Conservation (phyloP, 2,113 vertebrate genomes). For the Spermophilus dauricus region DNA sequence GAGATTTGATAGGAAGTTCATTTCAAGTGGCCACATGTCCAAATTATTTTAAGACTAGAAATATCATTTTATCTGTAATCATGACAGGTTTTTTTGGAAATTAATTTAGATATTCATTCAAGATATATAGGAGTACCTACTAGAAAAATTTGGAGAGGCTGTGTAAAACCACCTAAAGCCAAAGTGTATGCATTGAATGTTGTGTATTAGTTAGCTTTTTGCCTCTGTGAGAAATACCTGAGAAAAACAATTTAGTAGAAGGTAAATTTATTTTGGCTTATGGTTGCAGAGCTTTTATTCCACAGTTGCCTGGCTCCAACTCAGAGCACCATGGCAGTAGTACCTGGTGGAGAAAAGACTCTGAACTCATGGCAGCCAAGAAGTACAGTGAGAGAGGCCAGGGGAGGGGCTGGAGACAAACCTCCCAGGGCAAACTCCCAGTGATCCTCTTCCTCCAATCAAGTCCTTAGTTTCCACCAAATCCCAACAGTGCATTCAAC, state of each 20-base stretch:
- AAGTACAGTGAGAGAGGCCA: not conserved
- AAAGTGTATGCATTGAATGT: not conserved
- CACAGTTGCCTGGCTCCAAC: not conserved
- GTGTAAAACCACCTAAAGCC: not conserved
- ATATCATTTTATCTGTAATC: not conserved
- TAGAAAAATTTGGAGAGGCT: not conserved
- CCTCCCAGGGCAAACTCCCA: not conserved
- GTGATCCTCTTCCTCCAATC: not conserved
- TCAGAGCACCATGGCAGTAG: not conserved
- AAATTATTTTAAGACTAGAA: conserved; percentile 47
- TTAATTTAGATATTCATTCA: conserved; percentile 16
- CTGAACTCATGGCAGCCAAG: not conserved
- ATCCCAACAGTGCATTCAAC: not conserved
- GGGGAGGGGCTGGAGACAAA: not conserved
- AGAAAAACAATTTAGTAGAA: not conserved
- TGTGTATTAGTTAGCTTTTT: not conserved
- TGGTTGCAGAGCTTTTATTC: not conserved
- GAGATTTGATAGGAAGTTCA: conserved; percentile 36
- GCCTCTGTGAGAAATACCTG: not conserved
- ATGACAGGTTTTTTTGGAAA: not conserved
- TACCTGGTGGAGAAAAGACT: not conserved
- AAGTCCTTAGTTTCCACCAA: not conserved
- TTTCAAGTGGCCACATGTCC: not conserved
- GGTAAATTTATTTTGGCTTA: not conserved
- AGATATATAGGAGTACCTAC: not conserved